Base-by-base conservation (phyloP, 2,797 vertebrate species). In the Gymnoscopelus microlampas region DNA sequence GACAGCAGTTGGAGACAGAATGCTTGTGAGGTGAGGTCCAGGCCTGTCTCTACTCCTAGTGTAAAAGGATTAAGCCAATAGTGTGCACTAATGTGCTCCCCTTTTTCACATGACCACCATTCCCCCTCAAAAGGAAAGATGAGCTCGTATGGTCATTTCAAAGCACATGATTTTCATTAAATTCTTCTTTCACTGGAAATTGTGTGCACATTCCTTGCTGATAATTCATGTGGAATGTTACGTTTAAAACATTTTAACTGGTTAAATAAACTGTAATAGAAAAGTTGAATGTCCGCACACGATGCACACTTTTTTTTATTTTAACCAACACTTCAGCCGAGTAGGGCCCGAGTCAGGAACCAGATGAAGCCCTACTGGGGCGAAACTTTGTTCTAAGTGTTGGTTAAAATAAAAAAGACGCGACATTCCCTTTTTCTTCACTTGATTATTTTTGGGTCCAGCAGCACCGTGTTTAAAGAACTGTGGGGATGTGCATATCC, bases 21-120 rank as follows among this genome's bases (percentile, higher is more conserved):
- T 84, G 79, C 80, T 74, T 15, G 85, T 91, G 77, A 81, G 62
- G 3, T 35, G 32, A 35, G 5, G 32, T 58, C 61, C 53, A 55
- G 70, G 26, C 63, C 50, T 51, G 68, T 68, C 55, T 57, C 51
- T 61, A 49, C 48, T 73, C 77, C 83, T 78, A 50, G 79, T 80
- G 82, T 90, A 89, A 93, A 91, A 89, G 91, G 93, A 94, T 95
- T 94, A 94, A 72, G 77, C 87, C 88, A 87, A 35, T 84, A 80
- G 87, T 75, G 88, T 90, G 88, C 89, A 92, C 91, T 91, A 92
- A 91, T 87, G 85, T 74, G 83, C 89, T 83, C 53, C 85, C 79
- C 83, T 73, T 70, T 75, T 85, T 92, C 94, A 93, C 92, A 93
- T 94, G 93, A 94, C 90, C 59, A 64, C 76, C 39, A 54, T 84